Evolutionary conservation across 2,888 invertebrate genomes (phyloP), one percentile per base, ranked within the genome.

Genomic region (Odontomyia ornata): DNA sequence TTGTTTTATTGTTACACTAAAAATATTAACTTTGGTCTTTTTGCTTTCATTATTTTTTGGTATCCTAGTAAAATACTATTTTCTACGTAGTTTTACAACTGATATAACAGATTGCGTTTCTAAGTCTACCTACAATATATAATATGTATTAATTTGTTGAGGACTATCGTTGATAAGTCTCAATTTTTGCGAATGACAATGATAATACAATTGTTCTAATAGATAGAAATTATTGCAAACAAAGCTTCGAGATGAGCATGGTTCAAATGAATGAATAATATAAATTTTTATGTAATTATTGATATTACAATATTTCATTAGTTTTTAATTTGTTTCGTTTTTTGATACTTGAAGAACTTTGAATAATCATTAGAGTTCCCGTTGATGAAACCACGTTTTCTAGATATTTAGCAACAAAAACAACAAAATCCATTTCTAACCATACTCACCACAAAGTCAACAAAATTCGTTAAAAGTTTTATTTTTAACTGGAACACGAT

Each of bases 1-100:
- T n/a, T 36, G 36, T 36, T 36, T 36, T 36, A 36, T 36, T 36
- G 36, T 36, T 36, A 36, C 36, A 36, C 36, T 36, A 52, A 25
- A n/a, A 25, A 3, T 69, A 69, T 69, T 69, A 69, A 47, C 69
- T 69, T 69, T 69, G 69, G 69, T 69, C 69, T 69, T 69, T 69
- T 69, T 69, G 46, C 47, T 69, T 69, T n/a, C n/a, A n/a, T n/a
- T n/a, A n/a, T n/a, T n/a, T 69, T 21, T 47, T 46, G 27, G 46
- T 69, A 21, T 65, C 25, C 23, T 23, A 69, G 46, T 69, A 60
- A 52, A n/a, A 18, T 52, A 43, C 13, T 9, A 52, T 52, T 52
- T 15, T 52, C 52, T 52, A 52, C n/a, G 15, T 36, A 9, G 4
- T 52, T 52, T 52, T 52, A 52, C 15, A 52, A 52, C 18, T 52